Percentiles rank a stretch among this genome's conserved stretches.
phyloP scores from a whole-genome alignment of 2,797 vertebrate species.

The Mionectes olivaceus region DNA sequence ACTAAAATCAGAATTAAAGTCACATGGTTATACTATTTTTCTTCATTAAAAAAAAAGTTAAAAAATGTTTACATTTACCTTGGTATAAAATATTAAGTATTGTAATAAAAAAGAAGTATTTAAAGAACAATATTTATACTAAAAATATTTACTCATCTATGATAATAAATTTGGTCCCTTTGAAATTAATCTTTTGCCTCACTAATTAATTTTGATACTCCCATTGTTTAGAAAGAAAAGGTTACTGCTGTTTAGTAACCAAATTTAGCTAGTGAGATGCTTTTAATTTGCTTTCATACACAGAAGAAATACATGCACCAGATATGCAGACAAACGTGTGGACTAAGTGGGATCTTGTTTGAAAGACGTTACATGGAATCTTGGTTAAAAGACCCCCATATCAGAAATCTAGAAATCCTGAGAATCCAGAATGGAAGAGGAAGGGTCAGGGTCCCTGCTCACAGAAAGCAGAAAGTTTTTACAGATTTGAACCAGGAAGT shows the following conservation, averaged over 20 bases:
- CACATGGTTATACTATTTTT: rapidly evolving
- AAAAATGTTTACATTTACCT: neutral
- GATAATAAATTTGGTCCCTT: neutral
- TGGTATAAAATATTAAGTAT: neutral
- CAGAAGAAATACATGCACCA: neutral
- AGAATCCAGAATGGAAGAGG: neutral
- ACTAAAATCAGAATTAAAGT: neutral
- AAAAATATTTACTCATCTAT: neutral
- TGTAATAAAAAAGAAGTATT: neutral
- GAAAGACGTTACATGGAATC: neutral
- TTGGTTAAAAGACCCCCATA: neutral
- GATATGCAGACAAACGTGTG: neutral
- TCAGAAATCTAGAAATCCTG: neutral
- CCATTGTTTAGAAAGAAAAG: slow-evolving; percentile 17
- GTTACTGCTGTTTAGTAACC: slow-evolving; percentile 11
- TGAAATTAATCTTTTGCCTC: slow-evolving; percentile 39
- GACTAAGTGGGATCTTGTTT: neutral
- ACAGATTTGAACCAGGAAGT: neutral
- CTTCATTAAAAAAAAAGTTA: neutral
- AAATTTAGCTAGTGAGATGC: neutral
- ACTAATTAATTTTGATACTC: slow-evolving; percentile 40
- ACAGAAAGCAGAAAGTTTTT: neutral
- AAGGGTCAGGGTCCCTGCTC: neutral
- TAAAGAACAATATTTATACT: slow-evolving; percentile 10
- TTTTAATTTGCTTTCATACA: slow-evolving; percentile 42